These are phyloP conservation scores for Acleris emargana DNA, from an alignment of 2,888 invertebrate genomes.

Conservation along the genomic window DNA sequence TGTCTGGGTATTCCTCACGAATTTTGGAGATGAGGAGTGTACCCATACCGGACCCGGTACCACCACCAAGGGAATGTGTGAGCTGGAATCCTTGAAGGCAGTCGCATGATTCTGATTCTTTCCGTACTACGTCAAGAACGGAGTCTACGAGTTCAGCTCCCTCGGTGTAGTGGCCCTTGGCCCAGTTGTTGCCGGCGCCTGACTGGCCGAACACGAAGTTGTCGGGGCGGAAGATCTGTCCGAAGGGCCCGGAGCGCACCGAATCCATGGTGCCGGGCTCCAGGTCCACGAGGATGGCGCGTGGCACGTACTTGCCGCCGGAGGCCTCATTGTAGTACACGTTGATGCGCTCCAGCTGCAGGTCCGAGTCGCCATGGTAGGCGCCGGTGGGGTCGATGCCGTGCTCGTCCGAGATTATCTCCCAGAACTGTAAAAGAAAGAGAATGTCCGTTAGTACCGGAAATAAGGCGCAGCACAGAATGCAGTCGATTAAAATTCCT, in stretches of 20 bases:
- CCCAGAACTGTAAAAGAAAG: slow-evolving; percentile 89
- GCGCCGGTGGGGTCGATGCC: slow-evolving; percentile 96
- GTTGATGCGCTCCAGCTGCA: slow-evolving; percentile 96
- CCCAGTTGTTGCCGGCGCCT: slow-evolving; percentile 85
- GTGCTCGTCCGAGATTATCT: slow-evolving; percentile 98
- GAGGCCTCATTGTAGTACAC: slow-evolving; percentile 98
- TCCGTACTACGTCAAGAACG: slow-evolving; percentile 92
- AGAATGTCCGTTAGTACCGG: slow-evolving; percentile 87
- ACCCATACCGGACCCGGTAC: slow-evolving; percentile 82
- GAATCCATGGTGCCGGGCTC: slow-evolving; percentile 86
- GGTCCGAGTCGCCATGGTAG: slow-evolving; percentile 94
- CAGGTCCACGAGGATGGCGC: slow-evolving; percentile 74
- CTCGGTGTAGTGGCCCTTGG: slow-evolving; percentile 89
- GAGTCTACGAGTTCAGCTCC: slow-evolving; percentile 88
- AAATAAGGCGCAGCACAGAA: slow-evolving; percentile 47
- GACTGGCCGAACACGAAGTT: slow-evolving; percentile 88
- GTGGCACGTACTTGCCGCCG: slow-evolving; percentile 76
- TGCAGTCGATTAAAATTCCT: slow-evolving; percentile 65
- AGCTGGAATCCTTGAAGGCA: slow-evolving; percentile 95
- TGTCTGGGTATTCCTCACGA: slow-evolving; percentile 95
- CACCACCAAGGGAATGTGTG: slow-evolving; percentile 88
- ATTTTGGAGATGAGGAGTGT: slow-evolving; percentile 95
- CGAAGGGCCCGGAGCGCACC: slow-evolving; percentile 87
- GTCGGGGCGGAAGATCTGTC: slow-evolving; percentile 89
- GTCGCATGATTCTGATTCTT: slow-evolving; percentile 95